Evolutionary conservation across 2,888 invertebrate species (phyloP).

Genomic region (Melanophora roralis): DNA sequence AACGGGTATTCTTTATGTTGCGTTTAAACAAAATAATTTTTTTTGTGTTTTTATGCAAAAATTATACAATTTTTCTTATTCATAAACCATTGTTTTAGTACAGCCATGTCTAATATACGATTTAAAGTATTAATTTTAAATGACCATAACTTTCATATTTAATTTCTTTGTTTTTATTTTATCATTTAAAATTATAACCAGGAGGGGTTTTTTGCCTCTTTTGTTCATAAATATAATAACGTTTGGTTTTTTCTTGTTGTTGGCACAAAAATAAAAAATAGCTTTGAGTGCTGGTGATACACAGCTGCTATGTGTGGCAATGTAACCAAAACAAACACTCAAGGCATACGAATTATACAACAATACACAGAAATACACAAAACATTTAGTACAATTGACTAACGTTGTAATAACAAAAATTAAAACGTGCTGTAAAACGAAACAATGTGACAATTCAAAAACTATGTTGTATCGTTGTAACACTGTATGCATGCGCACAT

Average conservation of each 20-base stretch:
- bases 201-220: neutral
- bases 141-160: conserved; percentile 14
- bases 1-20: too few species aligned
- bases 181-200: conserved; percentile 20
- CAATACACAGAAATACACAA: neutral
- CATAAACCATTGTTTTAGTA: too few species aligned
- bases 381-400: neutral
- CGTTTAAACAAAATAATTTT: too few species aligned
- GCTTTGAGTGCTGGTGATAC: conserved; percentile 28
- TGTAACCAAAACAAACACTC: conserved; percentile 36
- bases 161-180: neutral
- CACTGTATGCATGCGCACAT: too few species aligned
- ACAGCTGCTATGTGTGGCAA: neutral
- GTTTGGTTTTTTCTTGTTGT: conserved; percentile 8
- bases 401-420: too few species aligned
- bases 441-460: too few species aligned
- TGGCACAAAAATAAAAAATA: conserved; percentile 37
- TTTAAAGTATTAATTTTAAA: neutral
- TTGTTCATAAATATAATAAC: neutral
- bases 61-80: too few species aligned
- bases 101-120: neutral
- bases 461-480: too few species aligned
- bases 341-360: conserved; percentile 15
- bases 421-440: too few species aligned
- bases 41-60: neutral